Conservation (phyloP, 1,140 invertebrate species). For the Chrysomallon squamiferum region DNA sequence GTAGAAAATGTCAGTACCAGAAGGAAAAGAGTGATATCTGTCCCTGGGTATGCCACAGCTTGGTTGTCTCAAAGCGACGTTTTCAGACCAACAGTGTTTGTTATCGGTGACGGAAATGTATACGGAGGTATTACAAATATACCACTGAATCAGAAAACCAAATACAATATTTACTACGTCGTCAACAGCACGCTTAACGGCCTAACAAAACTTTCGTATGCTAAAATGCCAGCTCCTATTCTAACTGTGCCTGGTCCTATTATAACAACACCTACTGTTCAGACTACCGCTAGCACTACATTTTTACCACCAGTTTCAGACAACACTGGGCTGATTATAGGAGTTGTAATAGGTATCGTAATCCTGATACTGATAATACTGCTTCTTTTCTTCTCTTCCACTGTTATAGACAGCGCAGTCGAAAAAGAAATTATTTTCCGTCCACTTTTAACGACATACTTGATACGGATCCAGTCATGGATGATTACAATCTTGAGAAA, state of each 20-base stretch:
- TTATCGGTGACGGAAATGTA: constrained; percentile 36
- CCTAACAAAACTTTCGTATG: constrained; percentile 38
- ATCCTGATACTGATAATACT: constrained; percentile 40
- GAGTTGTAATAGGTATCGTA: constrained; percentile 26
- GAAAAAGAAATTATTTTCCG: constrained; percentile 14
- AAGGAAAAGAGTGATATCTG: constrained; percentile 7
- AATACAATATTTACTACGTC: constrained; percentile 48
- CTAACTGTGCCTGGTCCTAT: constrained; percentile 16
- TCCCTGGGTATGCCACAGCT: constrained; percentile 32
- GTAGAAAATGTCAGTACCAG: constrained; percentile 25
- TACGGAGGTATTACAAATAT: constrained; percentile 42
- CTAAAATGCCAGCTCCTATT: constrained; percentile 23
- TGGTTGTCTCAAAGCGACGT: constrained; percentile 32
- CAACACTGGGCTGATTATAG: constrained; percentile 31
- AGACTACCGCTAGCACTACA: neutral
- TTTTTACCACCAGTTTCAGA: neutral
- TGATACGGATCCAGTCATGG: constrained; percentile 4
- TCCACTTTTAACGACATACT: constrained; percentile 23
- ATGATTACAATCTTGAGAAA: constrained; percentile 29
- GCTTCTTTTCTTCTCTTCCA: constrained; percentile 32
- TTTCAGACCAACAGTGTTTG: constrained; percentile 18
- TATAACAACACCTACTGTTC: neutral
- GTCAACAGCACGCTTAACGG: constrained; percentile 42
- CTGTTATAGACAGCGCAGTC: constrained; percentile 23
- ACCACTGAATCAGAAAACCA: constrained; percentile 24